These are phyloP conservation scores for Periphyllus acericola DNA, from an alignment of 2,888 invertebrate species.

Conservation along the genomic window DNA sequence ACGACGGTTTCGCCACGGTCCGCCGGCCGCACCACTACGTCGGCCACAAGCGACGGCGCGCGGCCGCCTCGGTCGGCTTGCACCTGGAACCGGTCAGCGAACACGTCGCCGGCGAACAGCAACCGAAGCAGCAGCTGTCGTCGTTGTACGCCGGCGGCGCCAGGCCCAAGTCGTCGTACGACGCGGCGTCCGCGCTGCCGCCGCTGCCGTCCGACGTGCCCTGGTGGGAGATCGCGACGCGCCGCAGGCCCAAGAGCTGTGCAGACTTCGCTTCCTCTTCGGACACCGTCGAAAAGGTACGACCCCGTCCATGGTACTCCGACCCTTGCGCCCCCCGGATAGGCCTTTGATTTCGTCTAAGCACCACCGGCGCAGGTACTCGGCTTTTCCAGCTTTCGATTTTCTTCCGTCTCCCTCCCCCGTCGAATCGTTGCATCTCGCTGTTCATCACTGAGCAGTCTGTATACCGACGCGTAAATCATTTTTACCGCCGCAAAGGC, in stretches of 20 bases:
- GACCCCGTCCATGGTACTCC: not conserved
- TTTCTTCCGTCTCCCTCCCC: no score
- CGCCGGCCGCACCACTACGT: slow-evolving; percentile 64
- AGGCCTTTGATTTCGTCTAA: not conserved
- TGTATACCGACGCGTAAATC: no score
- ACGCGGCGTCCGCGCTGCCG: slow-evolving; percentile 68
- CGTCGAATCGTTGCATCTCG: no score
- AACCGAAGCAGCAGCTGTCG: not conserved
- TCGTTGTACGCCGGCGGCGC: slow-evolving; percentile 42
- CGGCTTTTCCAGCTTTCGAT: no score
- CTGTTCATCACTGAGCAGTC: no score
- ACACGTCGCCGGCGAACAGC: slow-evolving; percentile 70
- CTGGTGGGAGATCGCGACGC: slow-evolving; percentile 89
- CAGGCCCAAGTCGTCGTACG: slow-evolving; percentile 64
- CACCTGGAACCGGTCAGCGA: slow-evolving; percentile 69
- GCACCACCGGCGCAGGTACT: no score
- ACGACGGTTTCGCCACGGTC: slow-evolving; percentile 90
- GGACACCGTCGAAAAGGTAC: slow-evolving; percentile 21
- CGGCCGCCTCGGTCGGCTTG: slow-evolving; percentile 64
- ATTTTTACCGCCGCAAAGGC: no score
- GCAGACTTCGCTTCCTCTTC: slow-evolving; percentile 70
- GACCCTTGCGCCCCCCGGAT: no score
- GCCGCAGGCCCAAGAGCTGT: slow-evolving; percentile 82
- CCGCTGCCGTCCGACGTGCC: slow-evolving; percentile 79
- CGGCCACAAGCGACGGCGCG: slow-evolving; percentile 48